Conservation (phyloP, 2,888 invertebrate genomes). For the Lydus trimaculatus region DNA sequence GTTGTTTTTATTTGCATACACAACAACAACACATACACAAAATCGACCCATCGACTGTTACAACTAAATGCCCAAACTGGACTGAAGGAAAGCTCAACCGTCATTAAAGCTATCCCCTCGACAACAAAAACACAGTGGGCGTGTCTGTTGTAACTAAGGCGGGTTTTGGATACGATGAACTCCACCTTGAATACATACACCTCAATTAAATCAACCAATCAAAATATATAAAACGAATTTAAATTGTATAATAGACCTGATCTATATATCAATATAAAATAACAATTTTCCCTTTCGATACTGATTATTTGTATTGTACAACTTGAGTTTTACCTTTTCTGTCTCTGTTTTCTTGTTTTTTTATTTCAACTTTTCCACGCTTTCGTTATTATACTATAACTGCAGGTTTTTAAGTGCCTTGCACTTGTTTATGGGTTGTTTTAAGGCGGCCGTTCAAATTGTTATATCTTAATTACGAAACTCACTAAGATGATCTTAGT, state of each 20-base stretch:
- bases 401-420: conserved; percentile 55
- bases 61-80: conserved; percentile 46
- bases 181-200: conserved; percentile 44
- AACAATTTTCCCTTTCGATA: neutral
- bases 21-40: neutral
- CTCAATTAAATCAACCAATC: conserved; percentile 33
- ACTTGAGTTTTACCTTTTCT: neutral
- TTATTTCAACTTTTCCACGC: conserved; percentile 54
- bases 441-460: conserved; percentile 57
- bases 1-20: neutral
- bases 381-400: conserved; percentile 56
- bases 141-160: conserved; percentile 28
- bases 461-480: conserved; percentile 58
- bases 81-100: conserved; percentile 49
- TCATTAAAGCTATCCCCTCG: conserved; percentile 30
- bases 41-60: conserved; percentile 39
- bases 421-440: conserved; percentile 58
- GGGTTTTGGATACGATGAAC: conserved; percentile 22
- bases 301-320: neutral
- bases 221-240: conserved; percentile 4
- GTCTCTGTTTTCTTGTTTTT: neutral
- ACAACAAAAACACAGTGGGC: conserved; percentile 32
- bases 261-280: conserved; percentile 1
- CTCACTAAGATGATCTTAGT: conserved; percentile 34
- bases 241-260: conserved; percentile 6